Evolutionary conservation across 92 coral and sea anemone species (phyloP), one percentile per base, ranked within the genome.

Genomic region (Phymanthus crucifer): DNA sequence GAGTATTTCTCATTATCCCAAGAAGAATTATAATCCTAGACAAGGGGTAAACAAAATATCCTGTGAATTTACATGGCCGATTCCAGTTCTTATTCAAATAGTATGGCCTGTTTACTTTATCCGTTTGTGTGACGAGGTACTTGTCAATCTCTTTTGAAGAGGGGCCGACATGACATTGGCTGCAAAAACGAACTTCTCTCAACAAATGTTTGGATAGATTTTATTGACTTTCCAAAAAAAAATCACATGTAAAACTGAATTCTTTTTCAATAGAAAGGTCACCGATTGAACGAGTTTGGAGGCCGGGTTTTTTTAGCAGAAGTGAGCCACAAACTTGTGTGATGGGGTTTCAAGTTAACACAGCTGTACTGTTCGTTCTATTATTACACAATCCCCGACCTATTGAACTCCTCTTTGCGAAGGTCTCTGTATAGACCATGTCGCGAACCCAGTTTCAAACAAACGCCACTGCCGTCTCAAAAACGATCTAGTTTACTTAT

Each of bases 371-470:
- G 85, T 66, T 83, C 82, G 85, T 85, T 82, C 77, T 74, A 54
- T 58, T 57, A 86, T 58, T 57, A 86, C 64, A 74, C 89, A 71
- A 75, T 86, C 83, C 46, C 75, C 92, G 96, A 91, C 96, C 96
- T 91, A 89, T 86, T 90, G 96, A 91, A 90, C 96, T 33, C 84
- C 10, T 67, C 69, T 32, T 32, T 43, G 46, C 32, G 48, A 78
- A 78, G 56, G 72, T 67, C 82, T 61, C 64, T 58, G 21, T 54
- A 74, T 67, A 46, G 47, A 74, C 66, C 78, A 74, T 48, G 78
- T 31, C 65, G 66, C 78, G 26, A 16, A 31, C 46, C 36, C 40
- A 48, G 46, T 47, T 18, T 19, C 12, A 50, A 74, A 3, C 65
- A 54, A 48, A 54, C 45, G 36, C 11, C 52, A 34, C 17, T 21